These are phyloP conservation scores for Strongylocentrotus purpuratus DNA, from an alignment of 35 echinoderm and acorn worm genomes.

Conservation along the genomic window DNA sequence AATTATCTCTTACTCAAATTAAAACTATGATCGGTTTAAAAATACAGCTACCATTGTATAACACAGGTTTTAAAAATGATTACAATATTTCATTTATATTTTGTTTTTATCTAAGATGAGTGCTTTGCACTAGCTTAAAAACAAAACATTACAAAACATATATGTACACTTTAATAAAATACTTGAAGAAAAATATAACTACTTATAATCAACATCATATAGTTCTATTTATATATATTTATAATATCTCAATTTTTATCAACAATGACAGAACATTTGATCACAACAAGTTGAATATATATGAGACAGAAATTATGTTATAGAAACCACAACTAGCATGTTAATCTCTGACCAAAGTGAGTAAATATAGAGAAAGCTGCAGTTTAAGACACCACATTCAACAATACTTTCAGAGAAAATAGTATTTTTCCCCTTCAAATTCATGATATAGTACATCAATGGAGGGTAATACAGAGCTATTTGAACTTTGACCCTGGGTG, in stretches of 20 bases:
- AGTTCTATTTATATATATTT: slow-evolving; percentile 13
- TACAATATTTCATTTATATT: not conserved
- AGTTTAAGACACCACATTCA: slow-evolving; percentile 9
- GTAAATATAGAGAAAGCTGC: not conserved
- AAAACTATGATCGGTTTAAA: not conserved
- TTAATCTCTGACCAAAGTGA: not conserved
- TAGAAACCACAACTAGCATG: not conserved
- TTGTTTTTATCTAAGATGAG: not conserved
- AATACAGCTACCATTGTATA: not conserved
- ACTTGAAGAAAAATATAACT: slow-evolving; percentile 17
- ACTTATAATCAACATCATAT: not conserved
- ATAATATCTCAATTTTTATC: not conserved
- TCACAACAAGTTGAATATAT: not conserved
- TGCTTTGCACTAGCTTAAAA: not conserved
- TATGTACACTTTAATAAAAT: slow-evolving; percentile 1
- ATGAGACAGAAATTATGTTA: not conserved
- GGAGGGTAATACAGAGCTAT: not conserved
- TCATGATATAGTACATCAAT: not conserved
- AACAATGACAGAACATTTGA: not conserved
- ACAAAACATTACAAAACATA: not conserved
- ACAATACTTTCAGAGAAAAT: not conserved
- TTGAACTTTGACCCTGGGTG: not conserved
- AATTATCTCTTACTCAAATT: not conserved
- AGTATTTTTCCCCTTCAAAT: not conserved
- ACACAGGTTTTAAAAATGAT: not conserved